Conservation (phyloP, 2,888 invertebrate species). For the Azorinus chamasolen region DNA sequence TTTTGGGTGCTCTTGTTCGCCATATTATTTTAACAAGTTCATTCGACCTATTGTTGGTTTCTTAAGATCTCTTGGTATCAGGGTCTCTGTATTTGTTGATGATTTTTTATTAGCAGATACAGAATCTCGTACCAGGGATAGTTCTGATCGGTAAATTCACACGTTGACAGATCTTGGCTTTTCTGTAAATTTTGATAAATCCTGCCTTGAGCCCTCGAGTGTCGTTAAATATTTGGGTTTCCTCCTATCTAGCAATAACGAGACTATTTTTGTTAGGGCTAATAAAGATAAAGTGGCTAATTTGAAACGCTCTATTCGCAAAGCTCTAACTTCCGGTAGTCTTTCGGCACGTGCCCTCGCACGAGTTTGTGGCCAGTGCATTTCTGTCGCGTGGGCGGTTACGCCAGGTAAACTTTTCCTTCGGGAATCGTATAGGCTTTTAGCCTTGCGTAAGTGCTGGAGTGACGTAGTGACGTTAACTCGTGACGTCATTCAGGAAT, state of each 20-base stretch:
- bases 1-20: conserved; percentile 9
- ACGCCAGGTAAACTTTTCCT: conserved; percentile 26
- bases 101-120: conserved; percentile 20
- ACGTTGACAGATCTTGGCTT: conserved; percentile 11
- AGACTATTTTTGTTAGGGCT: not conserved
- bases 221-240: conserved; percentile 11
- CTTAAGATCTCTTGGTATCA: not conserved
- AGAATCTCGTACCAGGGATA: not conserved
- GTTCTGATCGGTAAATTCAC: not conserved
- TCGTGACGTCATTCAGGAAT: not conserved
- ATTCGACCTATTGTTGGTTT: conserved; percentile 2
- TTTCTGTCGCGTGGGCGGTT: conserved; percentile 19
- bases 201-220: conserved; percentile 2
- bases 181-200: conserved; percentile 12
- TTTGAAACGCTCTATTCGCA: conserved; percentile 13
- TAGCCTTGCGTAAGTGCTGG: conserved; percentile 1
- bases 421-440: conserved; percentile 1
- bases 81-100: conserved; percentile 17
- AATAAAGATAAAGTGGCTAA: conserved; percentile 2
- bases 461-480: conserved; percentile 12
- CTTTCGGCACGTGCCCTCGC: conserved; percentile 18
- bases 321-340: conserved; percentile 4
- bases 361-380: conserved; percentile 16
- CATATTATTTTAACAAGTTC: conserved; percentile 21
- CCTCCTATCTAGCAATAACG: conserved; percentile 6